These are phyloP conservation scores for Hylyphantes graminicola DNA, from an alignment of 1,140 invertebrate genomes.

Conservation along the genomic window DNA sequence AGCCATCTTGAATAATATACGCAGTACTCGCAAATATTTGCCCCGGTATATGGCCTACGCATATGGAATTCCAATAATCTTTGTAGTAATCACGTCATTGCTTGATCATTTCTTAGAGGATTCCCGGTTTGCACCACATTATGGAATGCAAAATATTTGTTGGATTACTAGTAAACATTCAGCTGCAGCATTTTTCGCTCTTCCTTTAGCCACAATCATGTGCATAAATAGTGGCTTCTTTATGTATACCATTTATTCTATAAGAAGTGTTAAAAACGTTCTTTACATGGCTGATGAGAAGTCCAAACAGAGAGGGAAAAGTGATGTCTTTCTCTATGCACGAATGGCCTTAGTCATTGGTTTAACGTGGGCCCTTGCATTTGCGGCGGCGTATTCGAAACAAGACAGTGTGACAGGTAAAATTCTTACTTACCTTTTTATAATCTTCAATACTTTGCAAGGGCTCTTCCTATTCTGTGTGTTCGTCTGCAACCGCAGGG, in stretches of 20 bases:
- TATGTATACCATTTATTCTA: slow-evolving; percentile 66
- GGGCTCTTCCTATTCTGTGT: slow-evolving; percentile 61
- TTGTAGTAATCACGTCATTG: slow-evolving; percentile 65
- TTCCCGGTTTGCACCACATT: slow-evolving; percentile 50
- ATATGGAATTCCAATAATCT: slow-evolving; percentile 66
- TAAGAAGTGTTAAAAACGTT: slow-evolving; percentile 63
- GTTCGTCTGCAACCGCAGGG: slow-evolving; percentile 59
- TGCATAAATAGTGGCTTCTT: slow-evolving; percentile 67
- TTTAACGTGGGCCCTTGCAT: slow-evolving; percentile 69
- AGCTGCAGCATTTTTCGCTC: slow-evolving; percentile 67
- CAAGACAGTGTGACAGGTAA: slow-evolving; percentile 60
- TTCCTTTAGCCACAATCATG: slow-evolving; percentile 67
- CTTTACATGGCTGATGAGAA: slow-evolving; percentile 36
- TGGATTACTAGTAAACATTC: slow-evolving; percentile 68
- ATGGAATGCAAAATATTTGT: slow-evolving; percentile 63
- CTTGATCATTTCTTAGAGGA: slow-evolving; percentile 64
- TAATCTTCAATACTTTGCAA: slow-evolving; percentile 62
- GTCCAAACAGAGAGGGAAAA: slow-evolving; percentile 62
- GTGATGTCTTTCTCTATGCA: slow-evolving; percentile 68
- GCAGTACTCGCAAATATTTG: slow-evolving; percentile 63
- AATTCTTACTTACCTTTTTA: slow-evolving; percentile 61
- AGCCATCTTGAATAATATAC: slow-evolving; percentile 37
- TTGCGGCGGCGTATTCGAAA: slow-evolving; percentile 66
- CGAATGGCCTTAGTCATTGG: slow-evolving; percentile 69
- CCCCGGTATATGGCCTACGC: slow-evolving; percentile 66